phyloP scores from a whole-genome alignment of 2,888 invertebrate species.

The Drosophila pseudotakahashii region DNA sequence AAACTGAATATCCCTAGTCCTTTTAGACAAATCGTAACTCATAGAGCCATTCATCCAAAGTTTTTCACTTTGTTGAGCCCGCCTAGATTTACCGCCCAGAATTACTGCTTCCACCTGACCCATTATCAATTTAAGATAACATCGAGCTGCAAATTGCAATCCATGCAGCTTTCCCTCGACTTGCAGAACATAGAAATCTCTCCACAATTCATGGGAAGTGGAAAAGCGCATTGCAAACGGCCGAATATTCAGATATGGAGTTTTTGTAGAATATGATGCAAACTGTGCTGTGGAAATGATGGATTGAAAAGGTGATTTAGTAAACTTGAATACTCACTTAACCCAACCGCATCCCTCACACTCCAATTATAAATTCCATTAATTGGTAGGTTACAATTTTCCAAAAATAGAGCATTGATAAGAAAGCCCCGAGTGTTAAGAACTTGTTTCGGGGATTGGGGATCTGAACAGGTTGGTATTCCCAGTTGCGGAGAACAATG shows the following conservation, averaged over 20 bases:
- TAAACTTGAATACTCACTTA: slow-evolving; percentile 17
- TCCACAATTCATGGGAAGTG: slow-evolving; percentile 8
- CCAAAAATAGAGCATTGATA: not conserved
- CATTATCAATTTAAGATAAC: slow-evolving; percentile 36
- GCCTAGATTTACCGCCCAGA: slow-evolving; percentile 23
- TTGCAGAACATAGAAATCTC: slow-evolving; percentile 35
- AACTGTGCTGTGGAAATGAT: slow-evolving; percentile 25
- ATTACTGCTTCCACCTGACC: slow-evolving; percentile 49
- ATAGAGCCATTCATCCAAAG: slow-evolving; percentile 44
- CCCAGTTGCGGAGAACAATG: slow-evolving; percentile 8
- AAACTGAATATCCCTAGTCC: slow-evolving; percentile 30
- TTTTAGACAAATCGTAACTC: slow-evolving; percentile 57
- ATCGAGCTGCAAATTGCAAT: slow-evolving; percentile 33
- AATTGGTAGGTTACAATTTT: slow-evolving; percentile 2
- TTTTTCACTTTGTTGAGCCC: not conserved
- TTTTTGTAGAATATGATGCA: not conserved
- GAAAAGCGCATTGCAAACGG: slow-evolving; percentile 17
- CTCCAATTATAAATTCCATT: slow-evolving; percentile 7
- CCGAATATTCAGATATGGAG: slow-evolving; percentile 9
- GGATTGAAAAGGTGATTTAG: not conserved
- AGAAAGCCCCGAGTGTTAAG: not conserved
- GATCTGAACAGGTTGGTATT: slow-evolving; percentile 7
- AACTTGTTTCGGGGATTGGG: not conserved
- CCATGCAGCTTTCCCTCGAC: not conserved
- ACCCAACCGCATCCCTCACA: slow-evolving; percentile 11